A percentile compares a stretch with the other conserved stretches of the same genome.
These are phyloP conservation scores for Eulemur mongoz DNA, from an alignment of 2,797 vertebrate genomes.

Conservation along the genomic window DNA sequence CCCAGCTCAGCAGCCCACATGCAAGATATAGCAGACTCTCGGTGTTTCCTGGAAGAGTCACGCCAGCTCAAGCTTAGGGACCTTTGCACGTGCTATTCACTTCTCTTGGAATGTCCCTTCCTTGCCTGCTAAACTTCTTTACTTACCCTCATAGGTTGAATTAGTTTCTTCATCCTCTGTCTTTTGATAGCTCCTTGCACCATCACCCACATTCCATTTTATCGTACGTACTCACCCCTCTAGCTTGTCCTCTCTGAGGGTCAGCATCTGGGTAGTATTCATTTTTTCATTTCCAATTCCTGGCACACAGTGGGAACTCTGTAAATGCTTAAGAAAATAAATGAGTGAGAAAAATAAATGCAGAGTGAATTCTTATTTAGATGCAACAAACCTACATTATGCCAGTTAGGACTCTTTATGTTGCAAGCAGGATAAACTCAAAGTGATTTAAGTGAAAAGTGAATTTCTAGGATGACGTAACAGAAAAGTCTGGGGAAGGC, in stretches of 20 bases:
- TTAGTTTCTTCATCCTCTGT: neutral
- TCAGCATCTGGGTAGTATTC: neutral
- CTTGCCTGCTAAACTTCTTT: neutral
- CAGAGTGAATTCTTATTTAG: neutral
- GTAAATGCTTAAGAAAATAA: slow-evolving; percentile 18
- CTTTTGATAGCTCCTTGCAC: neutral
- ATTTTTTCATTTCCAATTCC: neutral
- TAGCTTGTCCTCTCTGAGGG: neutral
- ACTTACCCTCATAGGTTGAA: neutral
- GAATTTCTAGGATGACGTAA: neutral
- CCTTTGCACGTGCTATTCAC: neutral
- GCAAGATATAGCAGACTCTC: neutral
- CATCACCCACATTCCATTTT: neutral
- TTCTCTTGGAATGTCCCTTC: neutral
- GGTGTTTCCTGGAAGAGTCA: neutral
- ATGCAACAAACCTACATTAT: neutral
- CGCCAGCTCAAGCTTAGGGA: neutral
- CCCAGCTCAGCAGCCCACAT: neutral
- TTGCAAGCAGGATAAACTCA: neutral
- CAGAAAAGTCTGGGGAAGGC: neutral
- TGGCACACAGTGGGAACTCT: neutral
- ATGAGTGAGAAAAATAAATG: neutral
- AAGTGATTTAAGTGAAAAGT: neutral
- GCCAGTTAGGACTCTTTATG: neutral
- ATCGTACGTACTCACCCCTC: neutral